Evolutionary conservation across 2,888 invertebrate species (phyloP).

Genomic region (Euclidia mi): DNA sequence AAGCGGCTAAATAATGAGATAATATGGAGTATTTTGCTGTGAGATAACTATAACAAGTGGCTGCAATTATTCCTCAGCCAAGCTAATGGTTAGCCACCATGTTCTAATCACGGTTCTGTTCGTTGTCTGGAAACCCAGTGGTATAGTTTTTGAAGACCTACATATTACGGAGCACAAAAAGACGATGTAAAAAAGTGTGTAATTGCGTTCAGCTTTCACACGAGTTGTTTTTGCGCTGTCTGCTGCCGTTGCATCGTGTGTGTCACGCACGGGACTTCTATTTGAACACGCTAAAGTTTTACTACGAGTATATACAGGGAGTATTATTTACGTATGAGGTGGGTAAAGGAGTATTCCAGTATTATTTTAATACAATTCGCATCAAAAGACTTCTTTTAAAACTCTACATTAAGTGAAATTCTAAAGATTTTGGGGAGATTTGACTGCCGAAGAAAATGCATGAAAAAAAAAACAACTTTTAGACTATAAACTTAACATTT

Average conservation of each 20-base stretch:
- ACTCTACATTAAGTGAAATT: too few relatives aligned
- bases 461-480: too few relatives aligned
- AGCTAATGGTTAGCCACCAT: slow-evolving; percentile 54
- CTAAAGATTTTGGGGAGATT: too few relatives aligned
- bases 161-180: slow-evolving; percentile 29
- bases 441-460: too few relatives aligned
- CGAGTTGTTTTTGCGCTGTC: slow-evolving; percentile 35
- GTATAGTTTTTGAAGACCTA: slow-evolving; percentile 47
- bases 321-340: too few relatives aligned
- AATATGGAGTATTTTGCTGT: slow-evolving; percentile 62
- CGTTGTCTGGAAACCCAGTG: slow-evolving; percentile 35
- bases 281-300: slow-evolving; percentile 48
- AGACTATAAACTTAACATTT: too few relatives aligned
- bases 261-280: slow-evolving; percentile 42
- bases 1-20: slow-evolving; percentile 59
- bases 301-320: slow-evolving; percentile 1
- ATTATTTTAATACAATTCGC: too few relatives aligned
- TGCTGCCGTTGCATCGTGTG: slow-evolving; percentile 36
- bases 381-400: too few relatives aligned
- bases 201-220: slow-evolving; percentile 45
- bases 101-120: slow-evolving; percentile 56
- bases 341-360: too few relatives aligned
- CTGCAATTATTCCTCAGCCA: slow-evolving; percentile 56
- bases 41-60: slow-evolving; percentile 51
- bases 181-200: slow-evolving; percentile 13